Evolutionary conservation across 2,888 invertebrate species (phyloP).

Genomic region (Cantharis nigra): DNA sequence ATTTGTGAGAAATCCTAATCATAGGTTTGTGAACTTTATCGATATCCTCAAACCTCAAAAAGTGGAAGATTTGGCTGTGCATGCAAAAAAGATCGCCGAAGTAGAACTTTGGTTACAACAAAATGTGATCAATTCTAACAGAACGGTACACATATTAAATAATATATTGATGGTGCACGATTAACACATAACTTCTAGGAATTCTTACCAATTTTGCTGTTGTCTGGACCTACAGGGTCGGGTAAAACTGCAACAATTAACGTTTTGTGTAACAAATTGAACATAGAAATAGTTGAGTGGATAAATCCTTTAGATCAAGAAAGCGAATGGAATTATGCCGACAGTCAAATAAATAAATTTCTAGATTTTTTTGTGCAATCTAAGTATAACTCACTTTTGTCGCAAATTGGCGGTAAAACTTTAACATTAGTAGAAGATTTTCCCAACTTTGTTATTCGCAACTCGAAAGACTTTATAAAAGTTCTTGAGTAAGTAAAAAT

Average conservation of each 20-base stretch:
- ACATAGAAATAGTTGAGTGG: constrained; percentile 74
- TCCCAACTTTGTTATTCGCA: constrained; percentile 75
- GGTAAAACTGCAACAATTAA: constrained; percentile 80
- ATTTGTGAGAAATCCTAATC: neutral
- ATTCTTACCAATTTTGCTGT: constrained; percentile 64
- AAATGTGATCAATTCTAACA: constrained; percentile 28
- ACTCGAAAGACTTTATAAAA: constrained; percentile 67
- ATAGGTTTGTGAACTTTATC: constrained; percentile 60
- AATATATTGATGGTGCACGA: neutral
- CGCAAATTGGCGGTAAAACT: constrained; percentile 57
- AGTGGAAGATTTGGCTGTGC: constrained; percentile 71
- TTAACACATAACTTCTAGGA: constrained; percentile 37
- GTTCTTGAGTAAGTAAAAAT: constrained; percentile 68
- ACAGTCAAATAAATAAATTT: constrained; percentile 70
- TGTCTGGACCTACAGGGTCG: constrained; percentile 83
- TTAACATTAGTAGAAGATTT: constrained; percentile 79
- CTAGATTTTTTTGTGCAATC: constrained; percentile 78
- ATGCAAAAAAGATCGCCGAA: constrained; percentile 75
- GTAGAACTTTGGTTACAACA: constrained; percentile 68
- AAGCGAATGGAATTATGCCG: constrained; percentile 60
- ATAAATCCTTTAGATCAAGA: constrained; percentile 77
- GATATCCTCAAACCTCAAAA: constrained; percentile 64
- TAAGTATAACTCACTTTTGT: constrained; percentile 69
- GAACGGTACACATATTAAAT: neutral
- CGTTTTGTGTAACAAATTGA: constrained; percentile 66